Base-by-base conservation (phyloP, 2,888 invertebrate species). In the Hirtodrosophila confusa region DNA sequence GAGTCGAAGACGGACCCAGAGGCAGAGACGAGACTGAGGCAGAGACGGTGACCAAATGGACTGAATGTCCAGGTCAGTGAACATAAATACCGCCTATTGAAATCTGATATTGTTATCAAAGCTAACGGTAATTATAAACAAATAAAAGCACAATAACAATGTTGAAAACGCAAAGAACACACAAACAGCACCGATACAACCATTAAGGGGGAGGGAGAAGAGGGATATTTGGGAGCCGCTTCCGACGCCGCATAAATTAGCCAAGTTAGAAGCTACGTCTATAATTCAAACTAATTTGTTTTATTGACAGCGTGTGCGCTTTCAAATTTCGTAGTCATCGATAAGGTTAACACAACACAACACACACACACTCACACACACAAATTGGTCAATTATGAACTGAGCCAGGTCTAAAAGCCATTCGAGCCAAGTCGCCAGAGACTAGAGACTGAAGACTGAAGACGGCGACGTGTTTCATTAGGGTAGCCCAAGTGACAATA, bases 211-310 rank as follows among this genome's bases (percentile, higher is more conserved):
- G 2, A 27, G 17, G 17, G 17, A 17, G 17, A 17, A 1, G 17
- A 17, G 17, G 17, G 17, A 17, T 17, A 17, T n/a, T 7, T 33
- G 60, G 31, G 31, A 10, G 56, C 45, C 44, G 83, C 87, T 85
- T 82, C 87, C 85, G 80, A 85, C 85, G 87, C 82, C 86, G 82
- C 86, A 82, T 82, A 87, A 75, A 78, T 83, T 87, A 83, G 55
- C 51, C 56, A 66, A 80, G 65, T 66, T 85, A 70, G 88, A 77
- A 87, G 86, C 88, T 76, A 55, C 54, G 68, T 36, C 83, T 75
- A 89, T 88, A 83, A 89, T 88, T 88, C 87, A 88, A 84, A 80
- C 88, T 88, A 88, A 88, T 88, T 88, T 89, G 89, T 89, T 85
- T 80, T 79, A 88, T 80, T 87, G 87, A 87, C 88, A 89, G 88